A percentile compares a stretch with the other conserved stretches of the same genome.
These are phyloP conservation scores for Grammomys dolichurus DNA, from an alignment of 2,113 vertebrate genomes.

Conservation along the genomic window DNA sequence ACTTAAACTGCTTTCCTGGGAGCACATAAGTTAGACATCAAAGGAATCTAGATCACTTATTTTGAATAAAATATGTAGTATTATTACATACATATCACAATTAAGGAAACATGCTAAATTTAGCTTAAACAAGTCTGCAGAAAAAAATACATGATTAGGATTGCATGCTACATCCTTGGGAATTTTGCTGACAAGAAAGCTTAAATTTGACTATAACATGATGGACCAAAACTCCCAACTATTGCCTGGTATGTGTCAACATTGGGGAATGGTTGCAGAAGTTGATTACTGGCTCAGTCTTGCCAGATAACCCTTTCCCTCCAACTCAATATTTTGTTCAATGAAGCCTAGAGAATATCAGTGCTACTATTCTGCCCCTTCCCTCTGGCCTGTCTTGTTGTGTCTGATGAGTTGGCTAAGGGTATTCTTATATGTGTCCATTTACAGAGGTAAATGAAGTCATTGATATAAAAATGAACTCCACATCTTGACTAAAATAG, in stretches of 20 bases:
- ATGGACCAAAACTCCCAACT: not conserved
- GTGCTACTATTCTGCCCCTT: not conserved
- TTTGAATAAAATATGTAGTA: not conserved
- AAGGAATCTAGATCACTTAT: not conserved
- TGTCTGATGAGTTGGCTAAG: not conserved
- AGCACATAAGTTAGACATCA: not conserved
- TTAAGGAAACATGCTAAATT: not conserved
- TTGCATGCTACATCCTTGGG: not conserved
- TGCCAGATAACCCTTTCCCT: not conserved
- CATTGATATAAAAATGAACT: not conserved
- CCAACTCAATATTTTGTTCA: not conserved
- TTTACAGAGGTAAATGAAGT: not conserved
- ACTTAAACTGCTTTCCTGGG: not conserved
- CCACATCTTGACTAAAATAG: not conserved
- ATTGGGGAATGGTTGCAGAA: not conserved
- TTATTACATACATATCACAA: not conserved
- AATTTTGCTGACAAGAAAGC: not conserved
- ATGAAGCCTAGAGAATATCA: not conserved
- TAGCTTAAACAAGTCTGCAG: not conserved
- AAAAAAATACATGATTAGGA: not conserved
- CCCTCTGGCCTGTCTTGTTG: not conserved
- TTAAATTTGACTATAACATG: not conserved
- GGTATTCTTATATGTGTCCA: not conserved
- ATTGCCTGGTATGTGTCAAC: not conserved
- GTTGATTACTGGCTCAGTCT: accelerated